Evolutionary conservation across 2,797 vertebrate genomes (phyloP), one percentile per base, ranked within the genome.

Genomic region (Thalassophryne amazonica): DNA sequence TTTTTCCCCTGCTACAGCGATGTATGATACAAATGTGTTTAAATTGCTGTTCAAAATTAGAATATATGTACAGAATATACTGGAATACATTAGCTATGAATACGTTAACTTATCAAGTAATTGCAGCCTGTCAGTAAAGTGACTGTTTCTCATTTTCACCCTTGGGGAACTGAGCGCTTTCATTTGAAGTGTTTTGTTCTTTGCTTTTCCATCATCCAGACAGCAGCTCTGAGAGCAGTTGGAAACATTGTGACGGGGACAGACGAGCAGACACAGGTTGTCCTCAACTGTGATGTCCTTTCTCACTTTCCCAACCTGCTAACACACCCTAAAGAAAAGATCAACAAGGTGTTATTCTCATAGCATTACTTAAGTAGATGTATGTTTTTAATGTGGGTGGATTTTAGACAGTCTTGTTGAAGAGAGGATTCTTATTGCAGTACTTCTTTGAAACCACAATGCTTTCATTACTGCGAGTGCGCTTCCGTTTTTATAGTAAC

Each of bases 181-280:
- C 3, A 25, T 36, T 34, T 4, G 3, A 32, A 12, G 14, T 29
- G 34, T 18, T 4, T 11, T 38, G 2, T 30, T 13, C 1, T 18
- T 37, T 65, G 5, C 40, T 51, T 60, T 22, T 1, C 8, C 16
- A 18, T 59, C 56, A 25, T 60, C 42, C 71, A 99, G 97, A 99
- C 97, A 7, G 97, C 97, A 68, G 95, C 96, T 30, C 89, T 99
- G 79, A 93, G 97, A 89, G 97, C 97, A 33, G 96, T 99, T 73
- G 97, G 97, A 34, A 99, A 99, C 87, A 99, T 99, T 46, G 97
- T 99, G 78, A 99, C 97, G 0, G 97, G 97, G 66, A 99, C 96
- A 6, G 97, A 99, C 6, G 97, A 99, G 59, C 97, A 99, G 86
- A 99, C 97, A 12, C 97, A 99, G 89, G 95, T 98, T 75, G 96